phyloP scores from a whole-genome alignment of 2,113 vertebrate genomes.

The Montifringilla adamsi region DNA sequence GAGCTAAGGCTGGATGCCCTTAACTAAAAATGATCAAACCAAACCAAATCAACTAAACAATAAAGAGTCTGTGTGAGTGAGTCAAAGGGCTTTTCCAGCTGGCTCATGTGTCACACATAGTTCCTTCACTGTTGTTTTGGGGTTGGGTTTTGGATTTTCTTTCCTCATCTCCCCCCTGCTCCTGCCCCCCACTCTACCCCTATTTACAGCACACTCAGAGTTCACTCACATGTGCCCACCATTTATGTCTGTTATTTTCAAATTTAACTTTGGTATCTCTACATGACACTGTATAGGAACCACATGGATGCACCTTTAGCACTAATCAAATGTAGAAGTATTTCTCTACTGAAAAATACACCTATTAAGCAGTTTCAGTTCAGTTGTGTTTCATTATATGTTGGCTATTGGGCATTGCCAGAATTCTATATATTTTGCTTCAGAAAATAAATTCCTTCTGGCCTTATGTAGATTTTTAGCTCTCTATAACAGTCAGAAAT shows the following conservation, averaged over 20 bases:
- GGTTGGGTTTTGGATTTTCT: neutral
- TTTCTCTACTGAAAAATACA: conserved; percentile 31
- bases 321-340: neutral
- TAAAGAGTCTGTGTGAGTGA: neutral
- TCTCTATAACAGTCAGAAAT: conserved; percentile 26
- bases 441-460: conserved; percentile 27
- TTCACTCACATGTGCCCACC: neutral
- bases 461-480: neutral
- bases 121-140: neutral
- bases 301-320: conserved; percentile 14
- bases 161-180: neutral
- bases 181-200: accelerated
- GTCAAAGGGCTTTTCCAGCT: conserved; percentile 45
- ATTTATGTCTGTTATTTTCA: neutral
- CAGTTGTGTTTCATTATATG: conserved; percentile 26
- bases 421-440: neutral
- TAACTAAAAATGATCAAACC: neutral
- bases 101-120: neutral
- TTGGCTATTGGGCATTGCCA: neutral
- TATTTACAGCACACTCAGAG: neutral
- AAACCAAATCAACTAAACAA: neutral
- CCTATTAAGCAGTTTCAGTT: neutral
- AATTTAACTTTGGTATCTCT: neutral
- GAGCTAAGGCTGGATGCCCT: neutral
- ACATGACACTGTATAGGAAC: neutral